phyloP scores from a whole-genome alignment of 2,113 vertebrate genomes.

The Herpetotheres cachinnans region DNA sequence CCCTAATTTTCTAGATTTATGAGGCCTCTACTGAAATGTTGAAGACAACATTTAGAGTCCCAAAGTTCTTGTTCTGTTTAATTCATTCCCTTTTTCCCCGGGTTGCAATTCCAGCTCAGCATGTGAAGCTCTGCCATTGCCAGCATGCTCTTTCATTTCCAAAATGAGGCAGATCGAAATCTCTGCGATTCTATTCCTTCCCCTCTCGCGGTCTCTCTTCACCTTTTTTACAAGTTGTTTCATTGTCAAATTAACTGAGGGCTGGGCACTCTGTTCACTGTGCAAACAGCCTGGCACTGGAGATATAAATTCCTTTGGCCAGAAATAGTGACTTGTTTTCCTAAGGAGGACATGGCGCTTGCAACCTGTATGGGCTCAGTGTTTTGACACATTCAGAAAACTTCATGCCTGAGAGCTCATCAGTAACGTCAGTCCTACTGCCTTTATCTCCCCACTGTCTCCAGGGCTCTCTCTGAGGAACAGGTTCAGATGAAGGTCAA shows the following conservation, averaged over 20 bases:
- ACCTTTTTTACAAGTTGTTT: not conserved
- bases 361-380: not conserved
- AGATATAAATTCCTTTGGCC: not conserved
- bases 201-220: not conserved
- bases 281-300: not conserved
- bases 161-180: conserved; percentile 25
- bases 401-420: not conserved
- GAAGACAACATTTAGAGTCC: conserved; percentile 65
- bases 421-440: not conserved
- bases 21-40: conserved; percentile 42
- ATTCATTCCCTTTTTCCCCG: conserved; percentile 44
- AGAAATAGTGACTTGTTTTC: not conserved
- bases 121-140: conserved; percentile 44
- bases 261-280: not conserved
- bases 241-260: not conserved
- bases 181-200: not conserved
- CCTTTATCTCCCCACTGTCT: not conserved
- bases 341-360: not conserved
- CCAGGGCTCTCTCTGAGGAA: not conserved
- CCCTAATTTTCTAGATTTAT: conserved; percentile 61
- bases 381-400: not conserved
- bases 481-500: not conserved
- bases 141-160: conserved; percentile 55
- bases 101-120: conserved; percentile 51
- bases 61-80: conserved; percentile 60